Percentiles rank a stretch among this genome's conserved stretches.
These are phyloP conservation scores for Neoitamus cyanurus DNA, from an alignment of 2,888 invertebrate species.

Conservation along the genomic window DNA sequence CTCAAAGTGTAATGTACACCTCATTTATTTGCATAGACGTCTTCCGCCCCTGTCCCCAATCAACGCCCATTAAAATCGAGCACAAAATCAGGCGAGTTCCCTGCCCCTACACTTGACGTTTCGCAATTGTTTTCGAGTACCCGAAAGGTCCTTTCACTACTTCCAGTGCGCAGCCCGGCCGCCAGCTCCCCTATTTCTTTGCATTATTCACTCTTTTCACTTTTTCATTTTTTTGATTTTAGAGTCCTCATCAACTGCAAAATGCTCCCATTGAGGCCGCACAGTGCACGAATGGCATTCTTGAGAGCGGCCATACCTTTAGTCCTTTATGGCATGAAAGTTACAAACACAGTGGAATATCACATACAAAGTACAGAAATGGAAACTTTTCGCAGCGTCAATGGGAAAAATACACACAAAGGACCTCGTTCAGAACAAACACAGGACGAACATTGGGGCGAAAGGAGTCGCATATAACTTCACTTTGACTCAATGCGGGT, in stretches of 20 bases:
- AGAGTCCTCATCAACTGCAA: slow-evolving; percentile 43
- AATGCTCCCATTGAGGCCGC: slow-evolving; percentile 28
- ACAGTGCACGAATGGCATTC: slow-evolving; percentile 31
- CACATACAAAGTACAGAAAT: slow-evolving; percentile 31
- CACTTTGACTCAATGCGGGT: slow-evolving; percentile 37
- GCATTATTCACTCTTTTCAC: background rate
- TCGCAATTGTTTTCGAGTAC: slow-evolving; percentile 56
- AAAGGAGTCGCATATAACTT: slow-evolving; percentile 45
- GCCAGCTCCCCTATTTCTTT: background rate
- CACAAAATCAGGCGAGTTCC: background rate
- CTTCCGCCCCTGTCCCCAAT: slow-evolving; percentile 19
- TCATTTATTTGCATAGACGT: slow-evolving; percentile 40
- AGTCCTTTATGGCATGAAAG: slow-evolving; percentile 14
- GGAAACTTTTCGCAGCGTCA: slow-evolving; percentile 36
- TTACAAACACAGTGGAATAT: slow-evolving; percentile 39
- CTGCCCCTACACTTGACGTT: slow-evolving; percentile 52
- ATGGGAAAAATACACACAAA: slow-evolving; percentile 36
- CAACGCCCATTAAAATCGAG: slow-evolving; percentile 17
- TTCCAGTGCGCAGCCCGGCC: background rate
- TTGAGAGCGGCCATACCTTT: slow-evolving; percentile 42
- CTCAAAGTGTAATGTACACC: slow-evolving; percentile 48
- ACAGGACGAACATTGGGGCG: slow-evolving; percentile 34
- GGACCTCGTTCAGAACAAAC: slow-evolving; percentile 37
- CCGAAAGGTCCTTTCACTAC: slow-evolving; percentile 49
- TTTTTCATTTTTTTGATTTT: slow-evolving; percentile 26